Evolutionary conservation across 2,888 invertebrate genomes (phyloP).

Genomic region (Lochmaea crataegi): DNA sequence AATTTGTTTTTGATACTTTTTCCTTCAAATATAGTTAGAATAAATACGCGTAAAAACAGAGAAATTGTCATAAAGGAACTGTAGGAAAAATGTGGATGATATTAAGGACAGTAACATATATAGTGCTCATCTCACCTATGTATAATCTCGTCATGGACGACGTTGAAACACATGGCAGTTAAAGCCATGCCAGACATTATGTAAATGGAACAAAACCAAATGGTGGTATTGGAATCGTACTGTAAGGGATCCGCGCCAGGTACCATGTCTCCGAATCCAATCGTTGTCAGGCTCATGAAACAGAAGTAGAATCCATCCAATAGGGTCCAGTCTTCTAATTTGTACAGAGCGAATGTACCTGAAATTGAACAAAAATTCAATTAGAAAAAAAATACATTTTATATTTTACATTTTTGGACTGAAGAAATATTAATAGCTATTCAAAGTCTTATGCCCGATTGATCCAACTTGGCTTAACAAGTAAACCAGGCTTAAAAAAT

Average conservation of each 20-base stretch:
- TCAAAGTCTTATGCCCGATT: too few species aligned
- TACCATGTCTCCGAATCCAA: constrained; percentile 89
- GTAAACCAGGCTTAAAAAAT: too few species aligned
- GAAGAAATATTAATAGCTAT: too few species aligned
- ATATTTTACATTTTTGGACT: too few species aligned
- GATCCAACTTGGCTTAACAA: too few species aligned
- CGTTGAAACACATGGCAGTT: constrained; percentile 92
- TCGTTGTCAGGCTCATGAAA: constrained; percentile 94
- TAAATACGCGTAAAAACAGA: too few species aligned
- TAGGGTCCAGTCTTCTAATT: constrained; percentile 91
- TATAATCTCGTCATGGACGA: constrained; percentile 88
- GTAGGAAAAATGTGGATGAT: too few species aligned
- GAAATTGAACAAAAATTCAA: constrained; percentile 6
- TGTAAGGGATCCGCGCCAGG: constrained; percentile 75
- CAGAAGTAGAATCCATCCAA: constrained; percentile 95
- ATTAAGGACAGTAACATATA: too few species aligned
- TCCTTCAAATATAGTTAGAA: too few species aligned
- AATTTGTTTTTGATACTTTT: too few species aligned
- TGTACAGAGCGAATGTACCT: constrained; percentile 76
- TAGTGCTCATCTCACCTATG: constrained; percentile 68
- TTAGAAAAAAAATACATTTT: too few species aligned
- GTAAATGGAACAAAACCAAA: constrained; percentile 91
- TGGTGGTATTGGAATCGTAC: constrained; percentile 76
- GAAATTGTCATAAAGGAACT: too few species aligned
- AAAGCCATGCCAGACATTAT: constrained; percentile 88